Evolutionary conservation across 2,888 invertebrate species (phyloP).

Genomic region (Tuberolachnus salignus): DNA sequence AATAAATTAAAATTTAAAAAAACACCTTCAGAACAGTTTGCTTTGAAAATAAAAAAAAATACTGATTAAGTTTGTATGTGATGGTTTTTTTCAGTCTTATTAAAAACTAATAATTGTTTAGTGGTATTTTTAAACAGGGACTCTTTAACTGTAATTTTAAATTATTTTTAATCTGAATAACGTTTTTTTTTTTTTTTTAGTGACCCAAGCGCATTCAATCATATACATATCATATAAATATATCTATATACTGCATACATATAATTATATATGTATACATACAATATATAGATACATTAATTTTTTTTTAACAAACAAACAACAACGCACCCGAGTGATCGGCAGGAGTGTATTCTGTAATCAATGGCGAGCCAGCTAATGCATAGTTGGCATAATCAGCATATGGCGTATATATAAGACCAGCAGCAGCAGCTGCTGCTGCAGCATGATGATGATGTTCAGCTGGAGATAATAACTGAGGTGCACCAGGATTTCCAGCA

Average conservation of each 20-base stretch:
- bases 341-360: constrained; percentile 77
- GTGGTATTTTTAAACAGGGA: constrained; percentile 30
- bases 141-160: constrained; percentile 34
- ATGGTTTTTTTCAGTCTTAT: constrained; percentile 47
- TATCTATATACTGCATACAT: background rate
- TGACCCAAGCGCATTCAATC: constrained; percentile 50
- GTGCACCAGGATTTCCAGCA: constrained; percentile 71
- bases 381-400: constrained; percentile 88
- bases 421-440: constrained; percentile 74
- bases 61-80: constrained; percentile 44
- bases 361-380: constrained; percentile 77
- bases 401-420: constrained; percentile 84
- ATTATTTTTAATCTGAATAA: constrained; percentile 46
- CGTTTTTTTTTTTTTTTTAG: constrained; percentile 26
- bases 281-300: constrained; percentile 9
- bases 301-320: constrained; percentile 69
- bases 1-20: constrained; percentile 54
- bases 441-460: constrained; percentile 57
- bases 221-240: constrained; percentile 12
- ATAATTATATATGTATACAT: background rate
- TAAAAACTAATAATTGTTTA: constrained; percentile 45
- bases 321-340: constrained; percentile 97
- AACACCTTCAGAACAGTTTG: constrained; percentile 46
- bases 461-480: constrained; percentile 68
- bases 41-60: constrained; percentile 50